These are phyloP conservation scores for Neodiprion pinetum DNA, from an alignment of 1,140 invertebrate genomes.

Conservation along the genomic window DNA sequence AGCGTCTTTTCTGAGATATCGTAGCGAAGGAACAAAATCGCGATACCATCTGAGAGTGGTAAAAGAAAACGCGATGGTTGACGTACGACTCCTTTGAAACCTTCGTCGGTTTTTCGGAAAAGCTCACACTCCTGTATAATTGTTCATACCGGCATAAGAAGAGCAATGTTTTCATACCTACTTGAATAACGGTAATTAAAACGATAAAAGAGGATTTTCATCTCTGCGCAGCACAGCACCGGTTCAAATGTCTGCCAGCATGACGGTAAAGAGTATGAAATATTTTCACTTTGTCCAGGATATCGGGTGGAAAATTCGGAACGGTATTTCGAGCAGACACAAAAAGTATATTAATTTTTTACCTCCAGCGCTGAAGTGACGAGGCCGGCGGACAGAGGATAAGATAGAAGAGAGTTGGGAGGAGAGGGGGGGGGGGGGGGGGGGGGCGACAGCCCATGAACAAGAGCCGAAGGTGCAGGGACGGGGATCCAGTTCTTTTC, in stretches of 20 bases:
- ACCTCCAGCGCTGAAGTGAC: background rate
- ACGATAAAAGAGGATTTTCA: background rate
- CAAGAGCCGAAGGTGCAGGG: no score
- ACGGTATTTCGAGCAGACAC: background rate
- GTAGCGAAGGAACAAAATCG: no score
- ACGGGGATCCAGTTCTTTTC: background rate
- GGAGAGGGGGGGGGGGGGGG: background rate
- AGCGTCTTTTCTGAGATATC: no score
- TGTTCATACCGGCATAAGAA: no score
- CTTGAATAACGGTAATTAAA: background rate
- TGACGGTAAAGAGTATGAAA: background rate
- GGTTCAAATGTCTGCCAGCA: background rate
- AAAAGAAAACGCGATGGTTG: no score
- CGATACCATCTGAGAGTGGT: no score
- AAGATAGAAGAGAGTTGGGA: background rate
- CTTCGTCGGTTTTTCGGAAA: no score
- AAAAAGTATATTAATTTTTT: constrained; percentile 6
- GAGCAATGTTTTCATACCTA: no score
- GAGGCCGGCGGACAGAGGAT: background rate
- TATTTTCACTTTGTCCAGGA: background rate
- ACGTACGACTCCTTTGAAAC: no score
- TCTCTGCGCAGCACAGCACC: background rate
- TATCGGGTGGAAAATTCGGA: constrained; percentile 2
- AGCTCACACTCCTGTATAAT: no score
- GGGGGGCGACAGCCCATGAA: no score